phyloP scores from a whole-genome alignment of 53 echinoderm and acorn worm species.

The Echinometra lucunter region DNA sequence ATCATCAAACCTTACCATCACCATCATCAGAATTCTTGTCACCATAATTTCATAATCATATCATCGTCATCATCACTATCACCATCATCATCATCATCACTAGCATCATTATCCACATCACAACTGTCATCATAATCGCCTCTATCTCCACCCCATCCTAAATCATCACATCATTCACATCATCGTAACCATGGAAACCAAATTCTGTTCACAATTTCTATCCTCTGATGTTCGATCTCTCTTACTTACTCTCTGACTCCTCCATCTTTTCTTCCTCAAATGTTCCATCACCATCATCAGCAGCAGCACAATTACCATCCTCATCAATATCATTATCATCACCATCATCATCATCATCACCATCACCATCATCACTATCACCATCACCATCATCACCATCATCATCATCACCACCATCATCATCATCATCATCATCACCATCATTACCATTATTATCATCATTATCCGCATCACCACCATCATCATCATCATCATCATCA shows the following conservation, averaged over 20 bases:
- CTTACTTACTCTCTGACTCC: no score
- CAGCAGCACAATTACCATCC: conserved; percentile 16
- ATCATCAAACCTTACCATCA: conserved; percentile 27
- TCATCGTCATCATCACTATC: not conserved
- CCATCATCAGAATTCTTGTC: not conserved
- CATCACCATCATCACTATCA: conserved; percentile 37
- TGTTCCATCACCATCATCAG: no score
- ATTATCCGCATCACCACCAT: not conserved
- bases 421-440: not conserved
- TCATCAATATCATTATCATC: not conserved
- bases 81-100: not conserved
- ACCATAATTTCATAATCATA: not conserved
- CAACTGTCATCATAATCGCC: not conserved
- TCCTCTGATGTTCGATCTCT: no score
- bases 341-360: conserved; percentile 32
- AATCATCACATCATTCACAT: not conserved
- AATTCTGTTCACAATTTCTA: no score
- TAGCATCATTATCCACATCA: not conserved
- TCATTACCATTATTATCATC: not conserved
- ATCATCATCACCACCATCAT: not conserved
- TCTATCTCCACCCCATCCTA: not conserved
- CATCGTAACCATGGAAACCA: no score
- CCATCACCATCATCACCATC: not conserved
- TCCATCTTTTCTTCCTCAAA: no score
- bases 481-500: conserved; percentile 4